Conservation (phyloP, 2,888 invertebrate genomes). For the Proisotoma minuta region DNA sequence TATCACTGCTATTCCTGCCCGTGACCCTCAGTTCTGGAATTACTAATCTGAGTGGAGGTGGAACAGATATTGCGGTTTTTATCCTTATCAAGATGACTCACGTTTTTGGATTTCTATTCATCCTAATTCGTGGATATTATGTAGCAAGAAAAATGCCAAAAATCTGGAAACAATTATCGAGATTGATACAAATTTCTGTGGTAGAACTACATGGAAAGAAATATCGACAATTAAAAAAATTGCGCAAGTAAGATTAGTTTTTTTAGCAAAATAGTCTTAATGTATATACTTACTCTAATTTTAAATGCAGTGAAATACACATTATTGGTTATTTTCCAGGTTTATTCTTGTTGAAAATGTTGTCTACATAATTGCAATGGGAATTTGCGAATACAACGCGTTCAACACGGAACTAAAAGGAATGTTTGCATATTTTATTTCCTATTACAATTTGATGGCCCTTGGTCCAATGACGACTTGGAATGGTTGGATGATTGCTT, state of each 20-base stretch:
- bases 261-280: too few species aligned
- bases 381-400: neutral
- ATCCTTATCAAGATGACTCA: conserved; percentile 23
- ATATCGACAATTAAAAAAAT: conserved; percentile 2
- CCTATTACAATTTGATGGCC: neutral
- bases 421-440: neutral
- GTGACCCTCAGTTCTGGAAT: neutral
- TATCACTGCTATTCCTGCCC: conserved; percentile 28
- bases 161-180: conserved; percentile 32
- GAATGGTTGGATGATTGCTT: neutral
- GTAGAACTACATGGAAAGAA: conserved; percentile 33
- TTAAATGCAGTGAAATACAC: too few species aligned
- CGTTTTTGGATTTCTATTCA: conserved; percentile 30
- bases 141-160: conserved; percentile 29
- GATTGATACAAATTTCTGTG: conserved; percentile 32
- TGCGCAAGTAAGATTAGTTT: neutral
- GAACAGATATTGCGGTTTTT: conserved; percentile 22
- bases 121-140: conserved; percentile 31
- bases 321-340: too few species aligned
- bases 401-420: neutral
- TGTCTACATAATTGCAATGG: neutral
- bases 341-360: neutral
- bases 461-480: neutral
- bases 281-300: too few species aligned
- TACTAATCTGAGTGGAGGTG: neutral